These are phyloP conservation scores for Phymorhynchus buccinoides DNA, from an alignment of 1,140 invertebrate species.

Conservation along the genomic window DNA sequence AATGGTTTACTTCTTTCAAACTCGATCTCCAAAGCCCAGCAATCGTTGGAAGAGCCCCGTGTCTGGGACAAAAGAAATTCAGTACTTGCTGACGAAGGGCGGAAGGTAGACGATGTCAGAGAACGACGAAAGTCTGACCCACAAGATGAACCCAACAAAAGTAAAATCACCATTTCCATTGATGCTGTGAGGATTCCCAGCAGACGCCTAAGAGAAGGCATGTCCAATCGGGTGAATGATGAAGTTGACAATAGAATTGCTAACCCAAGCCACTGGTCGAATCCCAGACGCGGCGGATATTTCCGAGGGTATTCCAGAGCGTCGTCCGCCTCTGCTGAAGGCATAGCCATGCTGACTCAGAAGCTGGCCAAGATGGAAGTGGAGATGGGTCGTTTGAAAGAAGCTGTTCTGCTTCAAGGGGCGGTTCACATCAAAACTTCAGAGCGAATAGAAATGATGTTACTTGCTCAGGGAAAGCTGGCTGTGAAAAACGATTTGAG, in stretches of 20 bases:
- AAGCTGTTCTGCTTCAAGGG: constrained; percentile 22
- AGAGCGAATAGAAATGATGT: constrained; percentile 10
- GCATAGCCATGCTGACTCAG: neutral
- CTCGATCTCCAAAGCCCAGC: neutral
- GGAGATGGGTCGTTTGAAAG: constrained; percentile 26
- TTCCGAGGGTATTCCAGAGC: neutral
- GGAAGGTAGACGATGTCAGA: neutral
- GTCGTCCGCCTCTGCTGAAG: neutral
- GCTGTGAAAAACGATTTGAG: neutral
- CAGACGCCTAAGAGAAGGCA: neutral
- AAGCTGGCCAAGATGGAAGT: constrained; percentile 13
- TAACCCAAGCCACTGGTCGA: neutral
- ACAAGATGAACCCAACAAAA: neutral
- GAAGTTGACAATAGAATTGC: neutral
- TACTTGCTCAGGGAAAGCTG: constrained; percentile 19
- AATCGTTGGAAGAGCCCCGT: neutral
- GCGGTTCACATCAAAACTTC: constrained; percentile 30
- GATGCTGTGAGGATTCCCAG: neutral
- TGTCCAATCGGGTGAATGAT: neutral
- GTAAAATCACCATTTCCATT: constrained; percentile 23
- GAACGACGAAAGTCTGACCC: neutral
- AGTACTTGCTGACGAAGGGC: neutral
- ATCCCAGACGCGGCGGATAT: neutral
- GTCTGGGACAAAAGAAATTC: neutral
- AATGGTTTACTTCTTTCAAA: neutral